Evolutionary conservation across 2,888 invertebrate species (phyloP).

Genomic region (Pollenia amentaria): DNA sequence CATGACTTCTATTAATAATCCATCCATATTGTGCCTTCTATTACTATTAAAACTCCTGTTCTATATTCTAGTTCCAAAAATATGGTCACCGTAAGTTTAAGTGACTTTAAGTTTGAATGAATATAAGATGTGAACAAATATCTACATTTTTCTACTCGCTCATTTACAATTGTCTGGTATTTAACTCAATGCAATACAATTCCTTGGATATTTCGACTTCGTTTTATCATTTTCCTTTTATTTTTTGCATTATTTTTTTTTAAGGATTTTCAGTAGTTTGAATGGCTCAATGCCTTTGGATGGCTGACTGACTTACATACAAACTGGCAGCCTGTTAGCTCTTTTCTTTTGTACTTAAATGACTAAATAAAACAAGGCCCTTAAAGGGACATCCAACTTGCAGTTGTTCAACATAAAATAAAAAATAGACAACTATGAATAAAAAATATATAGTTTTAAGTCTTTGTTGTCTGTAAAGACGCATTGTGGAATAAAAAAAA

Average conservation of each 20-base stretch:
- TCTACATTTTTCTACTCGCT: conserved; percentile 5
- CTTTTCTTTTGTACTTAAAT: conserved; percentile 52
- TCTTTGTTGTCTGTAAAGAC: conserved; percentile 49
- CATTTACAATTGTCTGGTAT: conserved; percentile 63
- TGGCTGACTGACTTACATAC: conserved; percentile 4
- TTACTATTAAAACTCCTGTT: too few relatives aligned
- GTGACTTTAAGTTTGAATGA: conserved; percentile 11
- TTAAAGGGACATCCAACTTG: conserved; percentile 76
- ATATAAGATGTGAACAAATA: conserved; percentile 17
- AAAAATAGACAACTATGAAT: background rate
- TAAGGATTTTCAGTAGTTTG: conserved; percentile 22
- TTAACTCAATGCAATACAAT: conserved; percentile 63
- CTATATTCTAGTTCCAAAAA: too few relatives aligned
- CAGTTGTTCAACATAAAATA: conserved; percentile 42
- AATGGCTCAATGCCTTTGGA: conserved; percentile 44
- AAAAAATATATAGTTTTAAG: conserved; percentile 20
- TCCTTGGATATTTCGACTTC: conserved; percentile 53
- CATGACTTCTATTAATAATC: too few relatives aligned
- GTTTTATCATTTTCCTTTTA: conserved; percentile 2
- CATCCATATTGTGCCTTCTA: too few relatives aligned
- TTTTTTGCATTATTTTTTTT: conserved; percentile 11
- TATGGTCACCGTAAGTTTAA: too few relatives aligned
- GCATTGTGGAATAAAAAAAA: conserved; percentile 38
- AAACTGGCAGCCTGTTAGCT: conserved; percentile 37
- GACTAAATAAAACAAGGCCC: conserved; percentile 63